Percentiles rank a stretch among this genome's conserved stretches.
Evolutionary conservation across 2,797 vertebrate genomes (phyloP).

Genomic region (Tapera naevia): DNA sequence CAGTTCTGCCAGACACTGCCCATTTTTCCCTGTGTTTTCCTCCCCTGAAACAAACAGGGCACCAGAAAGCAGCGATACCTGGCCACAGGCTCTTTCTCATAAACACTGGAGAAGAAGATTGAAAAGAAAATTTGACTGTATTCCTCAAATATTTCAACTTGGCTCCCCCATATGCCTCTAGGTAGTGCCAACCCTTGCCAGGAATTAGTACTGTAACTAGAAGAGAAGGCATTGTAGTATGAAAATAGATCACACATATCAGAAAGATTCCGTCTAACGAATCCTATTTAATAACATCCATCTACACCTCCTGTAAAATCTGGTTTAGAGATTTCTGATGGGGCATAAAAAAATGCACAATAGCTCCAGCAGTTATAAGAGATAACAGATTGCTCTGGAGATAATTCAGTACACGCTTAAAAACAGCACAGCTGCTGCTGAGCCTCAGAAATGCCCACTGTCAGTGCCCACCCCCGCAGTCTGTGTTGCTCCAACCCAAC

Average conservation of each 20-base stretch:
- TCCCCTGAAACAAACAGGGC: background rate
- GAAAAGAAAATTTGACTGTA: background rate
- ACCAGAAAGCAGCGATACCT: background rate
- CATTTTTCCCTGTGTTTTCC: fast-evolving
- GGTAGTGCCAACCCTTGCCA: background rate
- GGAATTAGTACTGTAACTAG: background rate
- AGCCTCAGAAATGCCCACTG: background rate
- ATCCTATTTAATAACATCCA: background rate
- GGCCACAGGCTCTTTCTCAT: background rate
- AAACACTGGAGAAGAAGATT: background rate
- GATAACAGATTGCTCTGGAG: background rate
- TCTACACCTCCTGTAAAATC: background rate
- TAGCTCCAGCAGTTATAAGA: background rate
- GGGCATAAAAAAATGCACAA: background rate
- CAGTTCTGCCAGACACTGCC: background rate
- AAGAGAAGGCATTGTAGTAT: background rate
- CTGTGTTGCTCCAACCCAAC: background rate
- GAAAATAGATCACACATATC: background rate
- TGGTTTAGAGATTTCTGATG: background rate
- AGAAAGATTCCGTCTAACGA: background rate
- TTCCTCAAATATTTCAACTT: background rate
- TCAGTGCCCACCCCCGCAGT: background rate
- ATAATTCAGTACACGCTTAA: fast-evolving
- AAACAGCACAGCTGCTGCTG: background rate
- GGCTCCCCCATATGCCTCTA: background rate